Percentiles rank a stretch among this genome's conserved stretches.
phyloP scores from a whole-genome alignment of 2,888 invertebrate species.

The Clusia tigrina region DNA sequence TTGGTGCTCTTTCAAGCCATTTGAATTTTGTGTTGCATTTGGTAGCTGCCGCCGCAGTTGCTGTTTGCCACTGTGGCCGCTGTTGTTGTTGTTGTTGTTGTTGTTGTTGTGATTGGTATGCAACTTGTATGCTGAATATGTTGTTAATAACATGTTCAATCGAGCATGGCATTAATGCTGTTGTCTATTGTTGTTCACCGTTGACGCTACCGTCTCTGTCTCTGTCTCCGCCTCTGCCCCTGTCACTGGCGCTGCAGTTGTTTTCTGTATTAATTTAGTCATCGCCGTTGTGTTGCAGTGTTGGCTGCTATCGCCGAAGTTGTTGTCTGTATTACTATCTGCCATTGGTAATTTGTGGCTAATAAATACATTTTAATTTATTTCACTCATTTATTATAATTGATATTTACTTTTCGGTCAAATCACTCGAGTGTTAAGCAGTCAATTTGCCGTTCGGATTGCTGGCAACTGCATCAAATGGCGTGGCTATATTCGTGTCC shows the following conservation, averaged over 20 bases:
- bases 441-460: conserved; percentile 12
- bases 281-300: neutral
- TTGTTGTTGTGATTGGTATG: neutral
- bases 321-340: conserved; percentile 9
- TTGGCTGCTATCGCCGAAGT: conserved; percentile 2
- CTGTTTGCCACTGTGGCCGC: neutral
- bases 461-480: conserved; percentile 3
- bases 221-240: too few relatives aligned
- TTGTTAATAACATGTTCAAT: conserved; percentile 28
- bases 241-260: conserved; percentile 11
- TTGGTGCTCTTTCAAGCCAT: neutral
- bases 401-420: conserved; percentile 27
- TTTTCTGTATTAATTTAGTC: neutral
- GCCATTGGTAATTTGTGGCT: conserved; percentile 10
- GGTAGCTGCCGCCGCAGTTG: too few relatives aligned
- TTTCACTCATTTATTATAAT: conserved; percentile 30
- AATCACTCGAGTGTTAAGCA: conserved; percentile 30
- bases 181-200: neutral
- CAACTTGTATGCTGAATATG: conserved; percentile 1
- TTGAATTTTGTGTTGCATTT: too few relatives aligned
- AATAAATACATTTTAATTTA: conserved; percentile 30
- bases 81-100: neutral
- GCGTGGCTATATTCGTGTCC: neutral
- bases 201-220: neutral
- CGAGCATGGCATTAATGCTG: conserved; percentile 21